Percentiles rank a stretch among this genome's conserved stretches.
phyloP scores from a whole-genome alignment of 2,113 vertebrate genomes.

The Stigmatopora argus region DNA sequence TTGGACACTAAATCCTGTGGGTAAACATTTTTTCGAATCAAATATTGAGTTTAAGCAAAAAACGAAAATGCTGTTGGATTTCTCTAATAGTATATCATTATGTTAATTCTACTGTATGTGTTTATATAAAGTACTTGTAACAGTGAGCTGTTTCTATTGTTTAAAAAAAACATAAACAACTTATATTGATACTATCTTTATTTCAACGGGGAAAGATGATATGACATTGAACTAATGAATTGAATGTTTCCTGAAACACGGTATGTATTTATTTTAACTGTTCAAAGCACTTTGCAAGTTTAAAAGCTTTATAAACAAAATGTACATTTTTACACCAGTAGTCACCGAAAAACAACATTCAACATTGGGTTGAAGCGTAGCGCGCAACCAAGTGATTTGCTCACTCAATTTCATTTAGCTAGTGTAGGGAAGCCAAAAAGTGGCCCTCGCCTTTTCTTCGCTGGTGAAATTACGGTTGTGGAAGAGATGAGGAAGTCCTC shows the following conservation, averaged over 20 bases:
- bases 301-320: neutral
- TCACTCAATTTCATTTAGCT: slow-evolving; percentile 48
- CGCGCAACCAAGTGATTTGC: slow-evolving; percentile 28
- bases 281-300: slow-evolving; percentile 5
- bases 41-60: no score
- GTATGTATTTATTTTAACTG: neutral
- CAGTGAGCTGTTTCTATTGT: no score
- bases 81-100: no score
- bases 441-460: slow-evolving; percentile 11
- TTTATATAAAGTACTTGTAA: no score
- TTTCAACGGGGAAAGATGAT: neutral
- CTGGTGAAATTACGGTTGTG: neutral
- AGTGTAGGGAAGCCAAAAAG: slow-evolving; percentile 24
- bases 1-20: no score
- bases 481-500: slow-evolving; percentile 1
- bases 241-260: neutral
- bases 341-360: neutral
- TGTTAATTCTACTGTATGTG: no score
- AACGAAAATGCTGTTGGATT: no score
- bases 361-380: neutral
- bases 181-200: neutral
- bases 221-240: neutral
- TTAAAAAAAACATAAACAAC: no score
- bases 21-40: no score
- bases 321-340: neutral